phyloP scores from a whole-genome alignment of 2,113 vertebrate genomes.

The Pelmatolapia mariae region DNA sequence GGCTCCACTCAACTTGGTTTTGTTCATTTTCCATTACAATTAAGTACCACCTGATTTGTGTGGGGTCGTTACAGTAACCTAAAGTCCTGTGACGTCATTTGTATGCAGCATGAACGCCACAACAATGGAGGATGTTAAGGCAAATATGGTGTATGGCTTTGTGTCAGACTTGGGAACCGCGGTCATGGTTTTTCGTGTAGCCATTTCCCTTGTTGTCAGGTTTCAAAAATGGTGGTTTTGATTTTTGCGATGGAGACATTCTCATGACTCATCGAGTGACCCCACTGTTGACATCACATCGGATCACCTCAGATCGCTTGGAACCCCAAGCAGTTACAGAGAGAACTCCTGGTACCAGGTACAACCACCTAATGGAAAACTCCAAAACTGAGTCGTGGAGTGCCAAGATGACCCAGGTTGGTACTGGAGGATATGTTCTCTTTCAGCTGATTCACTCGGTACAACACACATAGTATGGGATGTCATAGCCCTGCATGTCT shows the following conservation, averaged over 20 bases:
- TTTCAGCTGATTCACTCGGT: accelerated
- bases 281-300: background rate
- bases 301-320: background rate
- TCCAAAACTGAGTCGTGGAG: background rate
- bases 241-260: background rate
- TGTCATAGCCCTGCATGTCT: background rate
- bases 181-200: accelerated
- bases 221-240: background rate
- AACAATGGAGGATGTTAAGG: background rate
- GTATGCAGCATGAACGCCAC: background rate
- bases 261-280: background rate
- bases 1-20: no score
- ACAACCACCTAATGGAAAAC: no score
- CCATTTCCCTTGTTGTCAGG: background rate
- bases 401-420: background rate
- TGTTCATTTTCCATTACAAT: no score
- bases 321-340: background rate
- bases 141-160: background rate
- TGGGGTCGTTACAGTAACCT: no score
- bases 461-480: background rate
- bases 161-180: background rate
- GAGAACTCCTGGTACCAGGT: background rate
- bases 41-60: no score
- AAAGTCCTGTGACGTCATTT: no score
- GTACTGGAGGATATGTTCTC: background rate